These are phyloP conservation scores for Athalia circularis DNA, from an alignment of 2,888 invertebrate species.

Conservation along the genomic window DNA sequence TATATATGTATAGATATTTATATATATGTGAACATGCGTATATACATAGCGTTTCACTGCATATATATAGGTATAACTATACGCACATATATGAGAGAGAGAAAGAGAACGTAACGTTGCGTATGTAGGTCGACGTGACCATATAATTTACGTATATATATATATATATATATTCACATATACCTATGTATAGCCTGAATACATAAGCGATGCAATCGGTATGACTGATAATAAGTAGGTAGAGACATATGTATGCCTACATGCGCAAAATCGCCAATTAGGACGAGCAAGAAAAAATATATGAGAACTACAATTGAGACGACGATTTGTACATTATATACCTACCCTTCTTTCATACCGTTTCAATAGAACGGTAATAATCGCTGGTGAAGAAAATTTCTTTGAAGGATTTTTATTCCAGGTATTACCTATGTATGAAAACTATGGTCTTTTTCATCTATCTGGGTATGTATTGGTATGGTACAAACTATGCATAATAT, in stretches of 20 bases:
- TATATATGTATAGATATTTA: neutral
- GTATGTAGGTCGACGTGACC: slow-evolving; percentile 44
- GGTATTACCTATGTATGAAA: too few species aligned
- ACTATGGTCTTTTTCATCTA: too few species aligned
- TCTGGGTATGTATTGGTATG: too few species aligned
- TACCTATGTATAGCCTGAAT: neutral
- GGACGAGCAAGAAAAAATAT: slow-evolving; percentile 2
- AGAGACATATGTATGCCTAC: too few species aligned
- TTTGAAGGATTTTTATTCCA: too few species aligned
- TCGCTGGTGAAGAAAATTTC: neutral
- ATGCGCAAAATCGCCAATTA: slow-evolving; percentile 18
- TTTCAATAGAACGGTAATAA: neutral
- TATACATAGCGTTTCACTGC: neutral
- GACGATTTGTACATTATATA: too few species aligned
- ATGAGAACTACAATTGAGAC: neutral
- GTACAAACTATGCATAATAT: too few species aligned
- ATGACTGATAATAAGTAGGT: slow-evolving; percentile 24
- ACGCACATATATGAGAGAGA: neutral
- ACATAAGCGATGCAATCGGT: slow-evolving; percentile 2
- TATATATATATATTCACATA: too few species aligned
- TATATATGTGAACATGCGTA: neutral
- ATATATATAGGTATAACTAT: neutral
- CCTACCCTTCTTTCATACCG: too few species aligned
- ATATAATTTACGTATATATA: too few species aligned
- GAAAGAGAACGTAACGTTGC: slow-evolving; percentile 25